Evolutionary conservation across 2,888 invertebrate species (phyloP).

Genomic region (Nowickia ferox): DNA sequence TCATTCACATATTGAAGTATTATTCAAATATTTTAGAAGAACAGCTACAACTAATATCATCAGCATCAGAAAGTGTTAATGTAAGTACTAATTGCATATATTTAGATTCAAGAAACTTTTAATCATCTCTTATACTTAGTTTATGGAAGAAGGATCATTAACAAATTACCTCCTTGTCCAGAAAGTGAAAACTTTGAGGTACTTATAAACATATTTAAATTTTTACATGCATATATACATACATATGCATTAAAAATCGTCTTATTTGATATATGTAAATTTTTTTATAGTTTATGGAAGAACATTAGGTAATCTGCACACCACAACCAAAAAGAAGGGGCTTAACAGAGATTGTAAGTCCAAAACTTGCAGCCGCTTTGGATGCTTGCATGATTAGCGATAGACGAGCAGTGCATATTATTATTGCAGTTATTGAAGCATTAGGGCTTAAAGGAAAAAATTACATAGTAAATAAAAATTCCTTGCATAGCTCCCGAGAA

Average conservation of each 20-base stretch:
- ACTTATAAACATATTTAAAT: too few species aligned
- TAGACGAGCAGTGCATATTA: neutral
- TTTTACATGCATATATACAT: neutral
- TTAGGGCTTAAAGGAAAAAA: too few species aligned
- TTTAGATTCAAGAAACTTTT: neutral
- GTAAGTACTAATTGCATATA: too few species aligned
- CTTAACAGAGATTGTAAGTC: neutral
- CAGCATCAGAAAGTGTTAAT: too few species aligned
- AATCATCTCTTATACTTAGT: slow-evolving; percentile 5
- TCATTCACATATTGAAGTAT: slow-evolving; percentile 1
- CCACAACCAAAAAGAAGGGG: too few species aligned
- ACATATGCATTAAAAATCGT: slow-evolving; percentile 1
- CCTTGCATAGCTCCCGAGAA: neutral
- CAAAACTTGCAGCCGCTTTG: slow-evolving; percentile 1
- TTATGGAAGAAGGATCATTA: slow-evolving; percentile 5
- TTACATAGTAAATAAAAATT: slow-evolving; percentile 1
- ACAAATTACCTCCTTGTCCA: neutral
- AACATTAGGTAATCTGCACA: too few species aligned
- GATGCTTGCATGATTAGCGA: neutral
- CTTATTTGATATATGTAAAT: slow-evolving; percentile 1
- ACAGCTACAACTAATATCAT: too few species aligned
- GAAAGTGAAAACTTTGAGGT: slow-evolving; percentile 1
- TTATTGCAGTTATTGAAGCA: neutral
- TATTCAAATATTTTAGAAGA: neutral
- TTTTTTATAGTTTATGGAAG: too few species aligned